These are phyloP conservation scores for Dasysyrphus tricinctus DNA, from an alignment of 2,888 invertebrate genomes.

Conservation along the genomic window DNA sequence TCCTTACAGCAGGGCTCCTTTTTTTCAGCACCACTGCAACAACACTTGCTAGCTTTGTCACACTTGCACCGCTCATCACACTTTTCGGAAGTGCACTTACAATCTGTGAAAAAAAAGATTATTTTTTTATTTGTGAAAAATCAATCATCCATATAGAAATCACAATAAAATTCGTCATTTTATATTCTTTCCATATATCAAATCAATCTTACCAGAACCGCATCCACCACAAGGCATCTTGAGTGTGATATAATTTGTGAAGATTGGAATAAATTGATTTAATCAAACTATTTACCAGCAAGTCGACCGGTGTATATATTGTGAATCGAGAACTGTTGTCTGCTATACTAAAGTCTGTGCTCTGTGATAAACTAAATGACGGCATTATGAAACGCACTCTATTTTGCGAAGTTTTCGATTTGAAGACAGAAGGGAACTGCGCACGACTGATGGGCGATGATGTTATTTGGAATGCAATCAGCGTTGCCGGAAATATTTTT, in stretches of 20 bases:
- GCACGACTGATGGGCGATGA: constrained; percentile 41
- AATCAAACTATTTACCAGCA: constrained; percentile 12
- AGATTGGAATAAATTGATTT: constrained; percentile 54
- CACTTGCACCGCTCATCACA: constrained; percentile 81
- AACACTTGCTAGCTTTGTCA: constrained; percentile 77
- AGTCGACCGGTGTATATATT: not conserved
- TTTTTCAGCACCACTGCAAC: constrained; percentile 76
- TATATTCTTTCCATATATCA: not conserved
- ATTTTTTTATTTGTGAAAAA: constrained; percentile 38
- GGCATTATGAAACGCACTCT: constrained; percentile 27
- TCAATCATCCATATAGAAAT: not conserved
- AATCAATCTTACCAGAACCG: constrained; percentile 57
- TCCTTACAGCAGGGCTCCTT: constrained; percentile 76
- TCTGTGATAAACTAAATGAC: constrained; percentile 50
- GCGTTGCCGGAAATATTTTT: no score
- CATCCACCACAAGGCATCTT: constrained; percentile 73
- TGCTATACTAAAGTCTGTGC: constrained; percentile 32
- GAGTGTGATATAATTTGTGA: constrained; percentile 9
- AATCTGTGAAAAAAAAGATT: constrained; percentile 76
- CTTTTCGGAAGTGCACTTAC: constrained; percentile 81
- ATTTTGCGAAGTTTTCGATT: constrained; percentile 11
- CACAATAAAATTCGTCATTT: not conserved
- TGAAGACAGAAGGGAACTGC: constrained; percentile 30
- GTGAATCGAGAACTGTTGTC: constrained; percentile 21
- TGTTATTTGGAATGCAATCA: constrained; percentile 38